Conservation (phyloP, 2,888 invertebrate species). For the Melinopterus prodromus region DNA sequence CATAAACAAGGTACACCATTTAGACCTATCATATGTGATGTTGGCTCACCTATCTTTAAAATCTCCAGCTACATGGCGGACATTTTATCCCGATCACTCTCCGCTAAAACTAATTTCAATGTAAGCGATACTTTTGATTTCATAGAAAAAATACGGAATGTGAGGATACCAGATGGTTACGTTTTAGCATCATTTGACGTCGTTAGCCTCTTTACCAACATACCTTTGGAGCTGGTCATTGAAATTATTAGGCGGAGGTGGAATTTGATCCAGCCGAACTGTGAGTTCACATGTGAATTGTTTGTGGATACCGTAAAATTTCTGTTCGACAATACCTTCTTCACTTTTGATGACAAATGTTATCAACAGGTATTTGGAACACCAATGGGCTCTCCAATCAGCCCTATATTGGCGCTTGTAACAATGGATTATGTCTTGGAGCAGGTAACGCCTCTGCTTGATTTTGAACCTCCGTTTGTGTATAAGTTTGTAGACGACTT, state of each 20-base stretch:
- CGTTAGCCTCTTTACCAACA: constrained; percentile 16
- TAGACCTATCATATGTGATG: constrained; percentile 26
- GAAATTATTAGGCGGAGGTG: not conserved
- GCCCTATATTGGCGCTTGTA: constrained; percentile 11
- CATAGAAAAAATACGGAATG: not conserved
- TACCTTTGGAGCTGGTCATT: constrained; percentile 14
- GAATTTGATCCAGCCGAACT: constrained; percentile 10
- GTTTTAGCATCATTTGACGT: constrained; percentile 20
- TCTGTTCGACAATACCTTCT: constrained; percentile 12
- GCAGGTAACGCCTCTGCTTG: not conserved
- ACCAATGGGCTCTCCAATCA: constrained; percentile 8
- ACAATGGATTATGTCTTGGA: constrained; percentile 7
- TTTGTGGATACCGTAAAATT: constrained; percentile 10
- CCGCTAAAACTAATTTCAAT: not conserved
- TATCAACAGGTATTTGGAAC: constrained; percentile 18
- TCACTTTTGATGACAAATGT: constrained; percentile 11
- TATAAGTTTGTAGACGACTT: constrained; percentile 24
- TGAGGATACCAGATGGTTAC: constrained; percentile 8
- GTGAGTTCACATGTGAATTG: constrained; percentile 14
- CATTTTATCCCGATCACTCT: not conserved
- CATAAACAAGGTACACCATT: constrained; percentile 26
- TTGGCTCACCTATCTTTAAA: constrained; percentile 23
- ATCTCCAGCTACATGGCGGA: constrained; percentile 24
- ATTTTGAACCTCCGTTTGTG: constrained; percentile 9
- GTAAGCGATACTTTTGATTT: constrained; percentile 5